Evolutionary conservation across 2,797 vertebrate genomes (phyloP).

Genomic region (Sebastes itinus): DNA sequence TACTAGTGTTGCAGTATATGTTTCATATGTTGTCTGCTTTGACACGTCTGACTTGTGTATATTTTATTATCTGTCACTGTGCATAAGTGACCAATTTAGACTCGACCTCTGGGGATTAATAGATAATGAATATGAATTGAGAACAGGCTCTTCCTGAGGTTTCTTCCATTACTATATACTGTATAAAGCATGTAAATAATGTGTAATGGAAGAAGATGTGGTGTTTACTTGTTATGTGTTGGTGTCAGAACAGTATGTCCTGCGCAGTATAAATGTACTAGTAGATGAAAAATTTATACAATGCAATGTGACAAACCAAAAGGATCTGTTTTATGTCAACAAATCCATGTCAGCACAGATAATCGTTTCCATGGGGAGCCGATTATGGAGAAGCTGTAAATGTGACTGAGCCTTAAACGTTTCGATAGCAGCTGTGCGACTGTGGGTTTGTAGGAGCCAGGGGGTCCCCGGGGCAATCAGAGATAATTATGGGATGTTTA

Average conservation of each 20-base stretch:
- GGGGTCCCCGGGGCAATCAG: slow-evolving; percentile 45
- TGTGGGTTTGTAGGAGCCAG: slow-evolving; percentile 30
- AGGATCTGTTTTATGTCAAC: not conserved
- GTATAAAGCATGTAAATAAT: not conserved
- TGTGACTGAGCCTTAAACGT: slow-evolving; percentile 18
- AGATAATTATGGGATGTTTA: slow-evolving; percentile 64
- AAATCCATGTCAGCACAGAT: slow-evolving; percentile 8
- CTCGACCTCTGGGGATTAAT: no score
- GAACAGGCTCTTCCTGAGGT: fast-evolving
- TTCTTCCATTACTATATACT: not conserved
- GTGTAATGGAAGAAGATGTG: not conserved
- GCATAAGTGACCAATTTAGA: no score
- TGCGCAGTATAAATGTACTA: not conserved
- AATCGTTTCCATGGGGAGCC: slow-evolving; percentile 37
- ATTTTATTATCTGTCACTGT: no score
- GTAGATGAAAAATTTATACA: not conserved
- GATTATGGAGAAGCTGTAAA: slow-evolving; percentile 15
- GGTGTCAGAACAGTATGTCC: not conserved
- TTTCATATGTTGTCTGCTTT: no score
- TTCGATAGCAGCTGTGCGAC: not conserved
- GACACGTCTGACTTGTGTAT: no score
- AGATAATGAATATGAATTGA: no score
- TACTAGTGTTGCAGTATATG: no score
- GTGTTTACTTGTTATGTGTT: not conserved
- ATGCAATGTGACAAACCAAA: slow-evolving; percentile 17